Evolutionary conservation across 1,140 invertebrate genomes (phyloP), one percentile per base, ranked within the genome.

Genomic region (Acyrthosiphon pisum): DNA sequence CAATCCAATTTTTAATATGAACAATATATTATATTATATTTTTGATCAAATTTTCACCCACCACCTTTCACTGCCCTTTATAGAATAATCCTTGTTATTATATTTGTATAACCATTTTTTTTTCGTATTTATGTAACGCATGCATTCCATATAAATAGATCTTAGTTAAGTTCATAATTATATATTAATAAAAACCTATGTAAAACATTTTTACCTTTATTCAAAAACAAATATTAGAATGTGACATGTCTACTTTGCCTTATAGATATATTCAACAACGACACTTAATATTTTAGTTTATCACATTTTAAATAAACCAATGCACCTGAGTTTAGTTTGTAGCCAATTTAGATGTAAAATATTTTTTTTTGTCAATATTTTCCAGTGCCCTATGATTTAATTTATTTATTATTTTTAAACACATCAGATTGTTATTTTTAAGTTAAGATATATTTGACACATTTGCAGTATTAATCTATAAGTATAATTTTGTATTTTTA

Each of bases 21-120:
- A 26, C 76, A 86, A 50, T 93, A n/a, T 76, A 92, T 92, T 37
- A 83, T 9, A 20, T 83, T 48, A 86, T 86, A 86, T 86, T 93
- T 84, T 86, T 86, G n/a, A 86, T 86, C 91, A 93, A 93, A 93
- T 53, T 56, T 93, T 86, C 41, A 56, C 22, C 22, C 41, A 44
- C 84, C 76, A 86, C 48, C 35, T 93, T 93, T 86, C 91, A 93
- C 91, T 93, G 91, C 91, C 91, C 81, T 50, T 56, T 50, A 37
- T 93, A 86, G n/a, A 93, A 37, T 92, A 92, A 35, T 90, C 81
- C 91, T 93, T 93, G 91, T 93, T 93, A 93, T 93, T 93, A 93
- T 86, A 84, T 93, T 93, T 93, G n/a, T 93, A 93, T 93, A 37
- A 93, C 37, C 81, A 35, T 22, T 83, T 56, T 89, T 56, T 93